phyloP scores from a whole-genome alignment of 1,140 invertebrate species.

The Hylaeus volcanicus region DNA sequence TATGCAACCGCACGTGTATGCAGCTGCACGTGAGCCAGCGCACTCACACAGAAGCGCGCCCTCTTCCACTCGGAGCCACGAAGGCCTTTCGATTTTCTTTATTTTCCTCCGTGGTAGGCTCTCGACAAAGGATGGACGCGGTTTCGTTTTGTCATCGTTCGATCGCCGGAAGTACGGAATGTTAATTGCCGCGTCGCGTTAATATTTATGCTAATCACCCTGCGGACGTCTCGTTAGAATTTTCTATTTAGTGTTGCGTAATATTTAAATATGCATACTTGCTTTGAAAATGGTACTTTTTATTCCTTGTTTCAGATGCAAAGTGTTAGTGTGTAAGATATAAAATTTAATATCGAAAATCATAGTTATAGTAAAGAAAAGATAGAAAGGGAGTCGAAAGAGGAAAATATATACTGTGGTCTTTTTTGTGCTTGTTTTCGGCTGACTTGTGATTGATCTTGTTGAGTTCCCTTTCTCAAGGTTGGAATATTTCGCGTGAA shows the following conservation, averaged over 20 bases:
- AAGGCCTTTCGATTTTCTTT: conserved; percentile 1
- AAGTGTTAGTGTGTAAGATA: too few species aligned
- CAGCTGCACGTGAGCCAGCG: conserved; percentile 11
- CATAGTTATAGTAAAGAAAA: too few species aligned
- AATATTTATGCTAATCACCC: conserved; percentile 32
- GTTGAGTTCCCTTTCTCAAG: too few species aligned
- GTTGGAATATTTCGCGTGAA: too few species aligned
- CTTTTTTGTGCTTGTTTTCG: too few species aligned
- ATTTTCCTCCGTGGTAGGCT: background rate
- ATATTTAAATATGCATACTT: background rate
- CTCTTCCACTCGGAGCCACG: conserved; percentile 5
- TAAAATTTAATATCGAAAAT: too few species aligned
- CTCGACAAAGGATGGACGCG: conserved; percentile 23
- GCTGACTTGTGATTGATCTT: too few species aligned
- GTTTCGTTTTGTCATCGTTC: conserved; percentile 28
- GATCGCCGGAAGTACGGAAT: conserved; percentile 35
- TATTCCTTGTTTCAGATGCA: too few species aligned
- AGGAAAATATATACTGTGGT: too few species aligned
- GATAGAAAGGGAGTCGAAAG: too few species aligned
- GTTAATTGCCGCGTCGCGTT: conserved; percentile 7
- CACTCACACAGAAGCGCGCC: background rate
- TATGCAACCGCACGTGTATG: conserved; percentile 11
- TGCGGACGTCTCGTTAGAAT: background rate
- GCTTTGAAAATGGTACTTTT: too few species aligned
- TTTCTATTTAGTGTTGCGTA: background rate